Evolutionary conservation across 2,113 vertebrate species (phyloP), one percentile per base, ranked within the genome.

Genomic region (Crotalus viridis): DNA sequence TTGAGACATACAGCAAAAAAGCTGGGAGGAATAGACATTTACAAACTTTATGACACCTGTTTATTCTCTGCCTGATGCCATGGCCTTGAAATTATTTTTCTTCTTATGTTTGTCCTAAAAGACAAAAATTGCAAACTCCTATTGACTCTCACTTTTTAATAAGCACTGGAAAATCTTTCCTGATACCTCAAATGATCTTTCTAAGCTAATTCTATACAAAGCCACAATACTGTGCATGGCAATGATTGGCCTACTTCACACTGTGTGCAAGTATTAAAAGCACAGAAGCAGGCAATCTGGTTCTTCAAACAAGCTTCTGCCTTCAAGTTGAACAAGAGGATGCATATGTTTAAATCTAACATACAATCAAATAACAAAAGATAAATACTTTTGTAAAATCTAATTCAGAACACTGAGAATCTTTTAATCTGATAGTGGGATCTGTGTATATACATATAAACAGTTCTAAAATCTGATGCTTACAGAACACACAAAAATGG

Each of bases 401-500:
- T 17, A 46, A 10, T 46, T 64, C 4, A 33, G 3, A 22, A 54
- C 10, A 33, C n/a, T 22, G 46, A 28, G 81, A 28, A 69, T 61
- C 12, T 81, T 56, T 57, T 12, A 54, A 56, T 56, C 59, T 92
- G 69, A 26, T 46, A 89, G 21, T 61, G 21, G 56, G 19, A 8
- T 74, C n/a, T 87, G 46, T 43, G 22, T 52, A 33, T 89, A 86
- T 28, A 69, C 56, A 93, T 64, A 74, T 1, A 48, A 19, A 61
- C 7, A 92, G 64, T 54, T 90, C 52, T 43, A 61, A 61, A 10
- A 48, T 57, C 61, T 90, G 57, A 93, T 93, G 74, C 92, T 93
- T 90, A 85, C 24, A 89, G 61, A 89, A 69, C n/a, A 89, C 91
- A 56, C 87, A 93, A 90, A 81, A 90, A 46, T 57, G 55, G 89